Evolutionary conservation across 2,797 vertebrate genomes (phyloP), one percentile per base, ranked within the genome.

Genomic region (Coracias cyanogaster): DNA sequence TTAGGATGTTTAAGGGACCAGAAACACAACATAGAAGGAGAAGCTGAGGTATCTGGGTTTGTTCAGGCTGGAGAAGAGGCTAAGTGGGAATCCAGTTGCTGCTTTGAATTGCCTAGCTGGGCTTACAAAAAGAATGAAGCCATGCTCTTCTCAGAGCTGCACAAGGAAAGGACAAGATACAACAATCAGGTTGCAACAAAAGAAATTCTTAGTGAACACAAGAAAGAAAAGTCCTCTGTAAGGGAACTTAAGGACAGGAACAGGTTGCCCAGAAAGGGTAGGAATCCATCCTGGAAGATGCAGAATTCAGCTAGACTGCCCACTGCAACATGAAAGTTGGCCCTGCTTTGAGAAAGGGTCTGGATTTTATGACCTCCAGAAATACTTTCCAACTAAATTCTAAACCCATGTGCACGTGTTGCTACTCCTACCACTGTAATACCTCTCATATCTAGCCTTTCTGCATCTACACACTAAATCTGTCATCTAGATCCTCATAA

Each of bases 391-490:
- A 86, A 90, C 57, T 35, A 41, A 81, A 90, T 57, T 91, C 49
- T 83, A 94, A 90, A 72, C 72, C 69, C 73, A 12, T 39, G 35
- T 62, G 33, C 74, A 77, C 13, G 25, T 17, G 43, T 62, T 92
- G 31, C 64, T 91, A 71, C 65, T 86, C 49, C 49, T 78, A 69
- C 45, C 62, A 39, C 69, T 51, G 54, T 74, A 95, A 72, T 90
- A 49, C 54, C 90, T 86, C 61, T 90, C 74, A 43, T 72, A 90
- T 81, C 69, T 81, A 88, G 66, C 66, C 88, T 88, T 80, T 91
- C 82, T 86, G 77, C 88, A 93, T 93, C 92, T 94, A 83, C 81
- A 95, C 80, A 88, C 80, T 91, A 94, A 94, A 96, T 93, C 88
- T 95, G 88, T 86, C 90, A 66, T 95, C 80, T 90, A 93, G 86